These are phyloP conservation scores for Nycticryphes semicollaris DNA, from an alignment of 2,113 vertebrate species.

Conservation along the genomic window DNA sequence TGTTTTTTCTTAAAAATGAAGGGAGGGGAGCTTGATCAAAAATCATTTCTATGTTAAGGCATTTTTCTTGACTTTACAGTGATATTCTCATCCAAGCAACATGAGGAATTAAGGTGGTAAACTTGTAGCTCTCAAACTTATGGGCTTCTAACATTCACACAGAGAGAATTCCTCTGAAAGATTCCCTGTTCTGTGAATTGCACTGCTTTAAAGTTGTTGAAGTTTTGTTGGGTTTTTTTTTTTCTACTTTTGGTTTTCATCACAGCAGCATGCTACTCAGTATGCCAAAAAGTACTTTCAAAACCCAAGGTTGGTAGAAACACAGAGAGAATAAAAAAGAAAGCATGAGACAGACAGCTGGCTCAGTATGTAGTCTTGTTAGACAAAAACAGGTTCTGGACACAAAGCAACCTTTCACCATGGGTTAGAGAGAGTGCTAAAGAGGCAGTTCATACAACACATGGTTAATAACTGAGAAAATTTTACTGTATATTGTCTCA, in stretches of 20 bases:
- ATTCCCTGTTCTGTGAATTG: slow-evolving; percentile 35
- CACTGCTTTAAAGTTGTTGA: slow-evolving; percentile 7
- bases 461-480: slow-evolving; percentile 27
- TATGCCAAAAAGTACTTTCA: slow-evolving; percentile 43
- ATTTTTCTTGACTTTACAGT: slow-evolving; percentile 24
- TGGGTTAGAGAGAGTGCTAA: not conserved
- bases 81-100: slow-evolving; percentile 43
- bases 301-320: slow-evolving; percentile 34
- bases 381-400: slow-evolving; percentile 43
- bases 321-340: slow-evolving; percentile 42
- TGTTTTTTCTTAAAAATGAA: slow-evolving; percentile 13
- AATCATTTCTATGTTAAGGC: not conserved
- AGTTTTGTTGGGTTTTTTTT: not conserved
- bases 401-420: slow-evolving; percentile 36
- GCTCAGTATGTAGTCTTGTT: slow-evolving; percentile 34
- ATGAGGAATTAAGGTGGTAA: slow-evolving; percentile 44
- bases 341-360: slow-evolving; percentile 26
- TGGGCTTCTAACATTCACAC: not conserved
- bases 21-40: not conserved
- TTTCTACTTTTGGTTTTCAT: slow-evolving; percentile 39
- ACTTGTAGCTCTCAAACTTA: slow-evolving; percentile 58
- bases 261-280: slow-evolving; percentile 43
- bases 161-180: slow-evolving; percentile 41
- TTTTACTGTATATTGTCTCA: not conserved
- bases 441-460: not conserved